A percentile compares a stretch with the other conserved stretches of the same genome.
Evolutionary conservation across 2,797 vertebrate genomes (phyloP).

Genomic region (Tiaroga cobitis): DNA sequence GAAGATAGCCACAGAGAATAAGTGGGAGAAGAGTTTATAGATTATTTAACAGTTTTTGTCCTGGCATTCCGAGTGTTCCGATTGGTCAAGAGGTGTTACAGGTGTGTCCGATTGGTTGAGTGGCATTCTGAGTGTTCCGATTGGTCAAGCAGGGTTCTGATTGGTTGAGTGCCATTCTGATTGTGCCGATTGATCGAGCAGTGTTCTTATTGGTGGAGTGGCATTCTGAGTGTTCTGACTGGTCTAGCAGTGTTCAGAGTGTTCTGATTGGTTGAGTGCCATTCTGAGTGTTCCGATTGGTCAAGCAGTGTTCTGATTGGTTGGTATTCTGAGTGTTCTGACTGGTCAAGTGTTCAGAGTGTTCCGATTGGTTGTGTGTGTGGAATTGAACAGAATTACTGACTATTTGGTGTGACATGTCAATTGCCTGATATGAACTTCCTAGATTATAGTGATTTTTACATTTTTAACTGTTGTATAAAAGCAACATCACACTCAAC

Average conservation of each 20-base stretch:
- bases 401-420: background rate
- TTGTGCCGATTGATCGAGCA: background rate
- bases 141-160: background rate
- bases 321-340: background rate
- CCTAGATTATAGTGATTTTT: background rate
- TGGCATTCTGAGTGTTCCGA: background rate
- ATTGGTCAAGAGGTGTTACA: background rate
- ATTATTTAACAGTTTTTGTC: no score
- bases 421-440: background rate
- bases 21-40: no score
- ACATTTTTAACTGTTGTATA: background rate
- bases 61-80: background rate
- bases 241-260: fast-evolving
- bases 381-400: background rate
- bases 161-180: background rate
- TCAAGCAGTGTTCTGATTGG: background rate
- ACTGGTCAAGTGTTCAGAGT: background rate
- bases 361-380: background rate
- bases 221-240: fast-evolving
- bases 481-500: background rate
- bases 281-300: background rate
- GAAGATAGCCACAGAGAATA: no score
- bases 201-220: background rate
- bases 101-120: background rate
- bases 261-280: background rate